These are phyloP conservation scores for Tetrao urogallus DNA, from an alignment of 2,113 vertebrate species.

Conservation along the genomic window DNA sequence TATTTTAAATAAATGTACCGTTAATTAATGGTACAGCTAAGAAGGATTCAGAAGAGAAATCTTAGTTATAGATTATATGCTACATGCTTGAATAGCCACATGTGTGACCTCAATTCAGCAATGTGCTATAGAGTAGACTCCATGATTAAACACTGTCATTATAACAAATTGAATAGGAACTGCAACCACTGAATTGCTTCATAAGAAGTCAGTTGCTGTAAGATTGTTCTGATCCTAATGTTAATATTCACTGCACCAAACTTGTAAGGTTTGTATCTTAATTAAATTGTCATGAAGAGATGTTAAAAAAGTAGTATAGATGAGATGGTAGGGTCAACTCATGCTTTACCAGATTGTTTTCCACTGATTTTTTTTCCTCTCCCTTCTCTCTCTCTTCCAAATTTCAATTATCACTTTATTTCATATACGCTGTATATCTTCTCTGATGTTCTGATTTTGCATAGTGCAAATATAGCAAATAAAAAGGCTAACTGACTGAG, in stretches of 20 bases:
- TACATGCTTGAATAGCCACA: conserved; percentile 79
- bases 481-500: conserved; percentile 30
- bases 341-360: conserved; percentile 47
- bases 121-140: conserved; percentile 63
- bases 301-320: conserved; percentile 48
- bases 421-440: conserved; percentile 24
- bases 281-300: conserved; percentile 79
- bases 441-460: conserved; percentile 44
- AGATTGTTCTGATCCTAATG: conserved; percentile 77
- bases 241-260: conserved; percentile 68
- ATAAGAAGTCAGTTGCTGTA: conserved; percentile 71
- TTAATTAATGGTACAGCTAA: conserved; percentile 78
- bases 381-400: conserved; percentile 7
- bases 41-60: conserved; percentile 72
- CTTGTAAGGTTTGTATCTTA: conserved; percentile 76
- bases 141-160: conserved; percentile 83
- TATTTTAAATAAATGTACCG: conserved; percentile 63
- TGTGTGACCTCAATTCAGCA: conserved; percentile 83
- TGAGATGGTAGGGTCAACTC: conserved; percentile 45
- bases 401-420: conserved; percentile 36
- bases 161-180: conserved; percentile 84
- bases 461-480: conserved; percentile 44
- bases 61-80: conserved; percentile 80
- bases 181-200: conserved; percentile 79
- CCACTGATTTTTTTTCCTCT: conserved; percentile 9